Evolutionary conservation across 2,888 invertebrate species (phyloP).

Genomic region (Parapristionchus giblindavisi): DNA sequence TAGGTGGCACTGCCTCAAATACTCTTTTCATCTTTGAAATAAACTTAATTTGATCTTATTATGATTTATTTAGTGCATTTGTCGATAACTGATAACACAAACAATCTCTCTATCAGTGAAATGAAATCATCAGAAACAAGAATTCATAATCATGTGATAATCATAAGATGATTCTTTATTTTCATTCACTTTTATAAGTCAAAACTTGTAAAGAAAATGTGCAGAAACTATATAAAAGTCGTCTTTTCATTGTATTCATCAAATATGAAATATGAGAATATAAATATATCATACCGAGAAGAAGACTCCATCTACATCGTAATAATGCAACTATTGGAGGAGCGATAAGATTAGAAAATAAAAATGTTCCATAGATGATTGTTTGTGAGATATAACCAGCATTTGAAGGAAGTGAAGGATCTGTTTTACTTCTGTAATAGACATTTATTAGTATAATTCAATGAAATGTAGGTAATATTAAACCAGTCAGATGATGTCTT

Average conservation of each 20-base stretch:
- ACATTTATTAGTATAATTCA: background rate
- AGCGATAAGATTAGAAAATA: constrained; percentile 41
- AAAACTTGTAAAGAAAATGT: too few relatives aligned
- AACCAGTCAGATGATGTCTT: background rate
- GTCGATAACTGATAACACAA: too few relatives aligned
- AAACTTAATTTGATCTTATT: too few relatives aligned
- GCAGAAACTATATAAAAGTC: too few relatives aligned
- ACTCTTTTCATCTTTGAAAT: too few relatives aligned
- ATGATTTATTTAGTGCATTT: too few relatives aligned
- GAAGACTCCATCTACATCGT: constrained; percentile 36
- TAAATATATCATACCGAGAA: constrained; percentile 4
- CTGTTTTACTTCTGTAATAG: constrained; percentile 29
- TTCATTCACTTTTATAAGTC: too few relatives aligned
- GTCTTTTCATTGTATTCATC: background rate
- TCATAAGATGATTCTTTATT: too few relatives aligned
- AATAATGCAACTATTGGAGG: constrained; percentile 38
- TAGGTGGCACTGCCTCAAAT: constrained; percentile 17
- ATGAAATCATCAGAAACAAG: too few relatives aligned
- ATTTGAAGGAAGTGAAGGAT: constrained; percentile 38
- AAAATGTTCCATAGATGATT: constrained; percentile 43
- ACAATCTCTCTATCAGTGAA: too few relatives aligned
- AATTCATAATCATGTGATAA: too few relatives aligned
- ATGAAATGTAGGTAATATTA: background rate
- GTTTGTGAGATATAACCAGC: constrained; percentile 47
- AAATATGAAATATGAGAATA: background rate